phyloP scores from a whole-genome alignment of 2,888 invertebrate species.

The Trichogramma dendrolimi region DNA sequence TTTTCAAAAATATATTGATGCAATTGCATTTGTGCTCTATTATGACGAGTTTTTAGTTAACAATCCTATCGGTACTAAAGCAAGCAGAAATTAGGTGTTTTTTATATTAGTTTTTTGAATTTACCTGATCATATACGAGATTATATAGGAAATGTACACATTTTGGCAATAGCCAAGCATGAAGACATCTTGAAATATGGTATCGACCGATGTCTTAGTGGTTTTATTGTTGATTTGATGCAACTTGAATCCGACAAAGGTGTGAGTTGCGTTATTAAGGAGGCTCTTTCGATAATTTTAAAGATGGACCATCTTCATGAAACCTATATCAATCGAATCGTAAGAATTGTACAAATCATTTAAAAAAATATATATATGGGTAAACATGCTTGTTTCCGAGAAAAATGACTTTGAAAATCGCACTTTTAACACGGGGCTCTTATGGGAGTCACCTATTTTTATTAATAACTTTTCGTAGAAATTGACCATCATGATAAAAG shows the following conservation, averaged over 20 bases:
- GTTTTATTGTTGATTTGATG: slow-evolving; percentile 18
- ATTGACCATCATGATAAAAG: no score
- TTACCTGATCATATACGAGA: slow-evolving; percentile 22
- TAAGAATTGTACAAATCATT: no score
- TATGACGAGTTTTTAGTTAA: slow-evolving; percentile 30
- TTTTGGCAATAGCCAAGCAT: slow-evolving; percentile 20
- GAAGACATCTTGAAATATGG: slow-evolving; percentile 19
- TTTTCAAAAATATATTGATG: slow-evolving; percentile 2
- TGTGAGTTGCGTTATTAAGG: background rate
- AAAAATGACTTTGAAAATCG: no score
- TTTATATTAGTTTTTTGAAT: slow-evolving; percentile 29
- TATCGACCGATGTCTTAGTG: slow-evolving; percentile 9
- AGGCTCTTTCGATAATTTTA: no score
- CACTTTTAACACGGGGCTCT: no score
- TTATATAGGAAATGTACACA: slow-evolving; percentile 25
- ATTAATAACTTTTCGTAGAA: no score
- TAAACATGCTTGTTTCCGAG: no score
- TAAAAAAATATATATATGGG: no score
- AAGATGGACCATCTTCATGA: no score
- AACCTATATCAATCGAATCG: no score
- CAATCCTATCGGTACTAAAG: slow-evolving; percentile 28
- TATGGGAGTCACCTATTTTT: no score
- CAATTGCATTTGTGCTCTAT: slow-evolving; percentile 22
- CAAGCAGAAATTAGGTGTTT: slow-evolving; percentile 26
- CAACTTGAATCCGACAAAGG: slow-evolving; percentile 14